A percentile compares a stretch with the other conserved stretches of the same genome.
Evolutionary conservation across 1,140 invertebrate genomes (phyloP).

Genomic region (Tetramorium parvispinum): DNA sequence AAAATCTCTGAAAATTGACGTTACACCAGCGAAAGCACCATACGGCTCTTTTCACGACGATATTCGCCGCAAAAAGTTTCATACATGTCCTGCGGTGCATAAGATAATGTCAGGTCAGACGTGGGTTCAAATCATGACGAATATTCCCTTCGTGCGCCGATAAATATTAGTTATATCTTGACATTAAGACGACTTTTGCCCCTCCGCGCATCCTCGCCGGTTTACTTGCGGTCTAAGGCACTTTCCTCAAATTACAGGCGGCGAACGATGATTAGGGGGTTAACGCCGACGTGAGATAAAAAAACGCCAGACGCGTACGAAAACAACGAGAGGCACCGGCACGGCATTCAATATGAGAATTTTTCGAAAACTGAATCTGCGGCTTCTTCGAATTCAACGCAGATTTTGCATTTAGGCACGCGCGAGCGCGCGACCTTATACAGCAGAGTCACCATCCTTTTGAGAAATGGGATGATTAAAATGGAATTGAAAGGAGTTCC

Average conservation of each 20-base stretch:
- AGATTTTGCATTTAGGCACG: neutral
- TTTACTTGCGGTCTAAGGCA: neutral
- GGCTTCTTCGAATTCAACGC: neutral
- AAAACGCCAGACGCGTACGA: neutral
- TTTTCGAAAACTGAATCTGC: neutral
- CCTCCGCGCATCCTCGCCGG: neutral
- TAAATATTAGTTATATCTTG: conserved; percentile 33
- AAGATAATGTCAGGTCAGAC: neutral
- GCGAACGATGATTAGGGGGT: neutral
- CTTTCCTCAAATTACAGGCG: conserved; percentile 31
- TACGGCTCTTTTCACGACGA: neutral
- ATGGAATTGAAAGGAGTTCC: neutral
- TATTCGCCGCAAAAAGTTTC: neutral
- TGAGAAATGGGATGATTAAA: neutral
- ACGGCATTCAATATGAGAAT: conserved; percentile 5
- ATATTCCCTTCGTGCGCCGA: conserved; percentile 19
- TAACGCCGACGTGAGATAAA: neutral
- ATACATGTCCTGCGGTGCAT: neutral
- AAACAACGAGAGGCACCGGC: neutral
- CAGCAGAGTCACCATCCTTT: neutral
- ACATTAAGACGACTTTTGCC: conserved; percentile 37
- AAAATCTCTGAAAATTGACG: neutral
- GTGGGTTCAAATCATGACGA: neutral
- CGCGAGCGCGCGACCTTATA: neutral
- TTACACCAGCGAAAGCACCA: neutral